Conservation (phyloP, 2,888 invertebrate genomes). For the Heliconius charithonia region DNA sequence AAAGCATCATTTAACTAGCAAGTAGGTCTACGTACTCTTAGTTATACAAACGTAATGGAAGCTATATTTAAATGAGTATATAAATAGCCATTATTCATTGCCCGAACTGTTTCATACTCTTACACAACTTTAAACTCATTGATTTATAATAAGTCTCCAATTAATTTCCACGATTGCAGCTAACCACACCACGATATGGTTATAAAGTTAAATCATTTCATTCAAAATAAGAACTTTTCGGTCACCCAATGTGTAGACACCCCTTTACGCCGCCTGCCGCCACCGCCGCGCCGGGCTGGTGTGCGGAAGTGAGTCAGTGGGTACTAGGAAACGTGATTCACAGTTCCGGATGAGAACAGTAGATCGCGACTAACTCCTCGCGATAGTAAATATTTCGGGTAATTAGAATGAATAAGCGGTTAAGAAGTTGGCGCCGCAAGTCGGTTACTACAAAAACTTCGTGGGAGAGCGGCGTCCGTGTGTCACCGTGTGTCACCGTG, state of each 20-base stretch:
- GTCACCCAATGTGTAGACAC: conserved; percentile 17
- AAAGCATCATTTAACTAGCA: background rate
- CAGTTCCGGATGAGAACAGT: conserved; percentile 69
- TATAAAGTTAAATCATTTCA: background rate
- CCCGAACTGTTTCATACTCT: background rate
- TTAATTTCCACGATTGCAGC: background rate
- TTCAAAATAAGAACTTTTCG: background rate
- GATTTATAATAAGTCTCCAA: background rate
- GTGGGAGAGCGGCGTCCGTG: conserved; percentile 49
- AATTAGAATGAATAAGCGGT: conserved; percentile 19
- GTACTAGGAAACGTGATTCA: conserved; percentile 76
- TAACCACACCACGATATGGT: background rate
- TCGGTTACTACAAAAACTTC: conserved; percentile 45
- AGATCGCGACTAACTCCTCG: conserved; percentile 44
- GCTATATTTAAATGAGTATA: conserved; percentile 1
- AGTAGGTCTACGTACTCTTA: background rate
- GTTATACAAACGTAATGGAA: background rate
- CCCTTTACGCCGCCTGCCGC: conserved; percentile 1
- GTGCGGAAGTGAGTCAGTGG: conserved; percentile 74
- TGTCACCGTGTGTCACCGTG: conserved; percentile 45
- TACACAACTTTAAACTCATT: background rate
- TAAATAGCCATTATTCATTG: background rate
- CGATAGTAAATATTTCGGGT: conserved; percentile 5
- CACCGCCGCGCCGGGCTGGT: background rate
- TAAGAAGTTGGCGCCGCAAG: conserved; percentile 42